Percentiles rank a stretch among this genome's conserved stretches.
phyloP scores from a whole-genome alignment of 1,140 invertebrate species.

The Eurosta solidaginis region DNA sequence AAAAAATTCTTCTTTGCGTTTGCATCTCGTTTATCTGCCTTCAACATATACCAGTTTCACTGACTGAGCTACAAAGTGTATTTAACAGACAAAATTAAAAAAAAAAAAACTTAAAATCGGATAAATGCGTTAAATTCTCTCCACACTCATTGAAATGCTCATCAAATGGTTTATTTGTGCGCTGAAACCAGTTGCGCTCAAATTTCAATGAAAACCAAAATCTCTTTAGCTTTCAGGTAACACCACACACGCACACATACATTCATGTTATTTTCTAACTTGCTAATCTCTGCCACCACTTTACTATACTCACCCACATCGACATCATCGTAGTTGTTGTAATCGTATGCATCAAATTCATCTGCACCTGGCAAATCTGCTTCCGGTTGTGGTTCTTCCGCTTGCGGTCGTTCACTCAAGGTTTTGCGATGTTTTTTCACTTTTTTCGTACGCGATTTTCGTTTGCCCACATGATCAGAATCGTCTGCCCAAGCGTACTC shows the following conservation, averaged over 20 bases:
- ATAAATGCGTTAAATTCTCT: not conserved
- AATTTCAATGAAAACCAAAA: too few relatives aligned
- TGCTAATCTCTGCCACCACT: not conserved
- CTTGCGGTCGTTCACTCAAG: constrained; percentile 32
- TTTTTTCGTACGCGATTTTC: not conserved
- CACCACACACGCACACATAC: not conserved
- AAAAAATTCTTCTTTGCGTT: too few relatives aligned
- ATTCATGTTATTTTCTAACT: not conserved
- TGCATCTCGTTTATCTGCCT: too few relatives aligned
- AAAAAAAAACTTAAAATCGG: too few relatives aligned
- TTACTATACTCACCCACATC: constrained; percentile 20
- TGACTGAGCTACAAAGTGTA: too few relatives aligned
- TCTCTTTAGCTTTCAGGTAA: not conserved
- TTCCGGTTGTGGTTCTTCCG: constrained; percentile 23
- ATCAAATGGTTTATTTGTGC: not conserved
- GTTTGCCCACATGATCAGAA: not conserved
- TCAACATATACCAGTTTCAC: too few relatives aligned
- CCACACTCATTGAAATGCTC: not conserved
- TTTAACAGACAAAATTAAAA: too few relatives aligned
- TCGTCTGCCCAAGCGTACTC: not conserved
- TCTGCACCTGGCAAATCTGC: constrained; percentile 27
- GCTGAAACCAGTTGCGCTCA: not conserved
- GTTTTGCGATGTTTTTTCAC: constrained; percentile 8
- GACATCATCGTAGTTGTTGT: constrained; percentile 34
- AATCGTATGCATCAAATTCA: constrained; percentile 35